Evolutionary conservation across 2,797 vertebrate species (phyloP), one percentile per base, ranked within the genome.

Genomic region (Nothura maculosa): DNA sequence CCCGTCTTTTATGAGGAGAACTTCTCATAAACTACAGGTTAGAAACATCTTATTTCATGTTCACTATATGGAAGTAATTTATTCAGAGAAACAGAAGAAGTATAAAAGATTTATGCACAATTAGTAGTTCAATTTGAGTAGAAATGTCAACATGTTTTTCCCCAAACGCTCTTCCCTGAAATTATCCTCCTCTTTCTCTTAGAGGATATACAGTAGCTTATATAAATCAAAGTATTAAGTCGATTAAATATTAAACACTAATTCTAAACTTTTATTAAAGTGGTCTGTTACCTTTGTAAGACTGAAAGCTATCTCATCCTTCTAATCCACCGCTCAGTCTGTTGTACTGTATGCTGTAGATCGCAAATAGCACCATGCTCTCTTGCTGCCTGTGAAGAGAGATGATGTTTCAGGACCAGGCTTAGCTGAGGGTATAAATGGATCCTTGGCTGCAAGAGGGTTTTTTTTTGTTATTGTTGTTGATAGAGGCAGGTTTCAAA

Each of bases 221-320:
- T 38, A 76, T 93, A 95, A 96, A 92, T 92, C 94, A 94, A 95
- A 96, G 90, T 81, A 75, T 87, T 92, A 91, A 76, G 55, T 40
- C 84, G 69, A 84, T 94, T 81, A 93, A 96, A 96, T 96, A 92
- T 94, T 94, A 90, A 95, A 82, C 45, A 78, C 28, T 57, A 54
- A 89, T 78, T 92, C 92, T 87, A 82, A 92, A 89, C 85, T 84
- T 89, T 79, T 38, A 83, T 91, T 80, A 84, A 92, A 81, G 87
- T 55, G 40, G 36, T 86, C 72, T 75, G 52, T 94, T 94, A 90
- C 84, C 74, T 90, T 80, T 85, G 47, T 69, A 80, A 87, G 76
- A 85, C 66, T 66, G 86, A 94, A 95, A 95, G 60, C 55, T 73
- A 79, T 82, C 86, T 91, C 62, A 60, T 91, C 52, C 48, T 78